Conservation (phyloP, 2,888 invertebrate species). For the Eupithecia vulgata region DNA sequence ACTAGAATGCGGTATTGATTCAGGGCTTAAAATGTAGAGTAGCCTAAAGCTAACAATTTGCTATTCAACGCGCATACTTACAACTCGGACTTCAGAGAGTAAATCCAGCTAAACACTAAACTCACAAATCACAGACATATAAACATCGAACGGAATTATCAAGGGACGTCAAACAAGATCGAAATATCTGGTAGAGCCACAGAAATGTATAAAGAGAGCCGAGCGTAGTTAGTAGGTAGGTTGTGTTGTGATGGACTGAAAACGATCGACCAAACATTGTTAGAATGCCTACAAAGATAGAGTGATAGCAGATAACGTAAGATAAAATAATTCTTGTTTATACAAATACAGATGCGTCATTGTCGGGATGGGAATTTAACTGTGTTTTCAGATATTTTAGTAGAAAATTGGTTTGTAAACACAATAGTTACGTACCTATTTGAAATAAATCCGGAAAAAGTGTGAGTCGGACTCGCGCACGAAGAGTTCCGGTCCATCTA, state of each 20-base stretch:
- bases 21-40: background rate
- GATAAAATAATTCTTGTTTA: conserved; percentile 38
- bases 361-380: conserved; percentile 7
- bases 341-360: conserved; percentile 20
- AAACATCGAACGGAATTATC: conserved; percentile 37
- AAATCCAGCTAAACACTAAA: conserved; percentile 16
- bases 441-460: too few relatives aligned
- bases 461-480: too few relatives aligned
- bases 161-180: background rate
- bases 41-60: background rate
- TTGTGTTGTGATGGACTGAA: conserved; percentile 16
- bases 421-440: too few relatives aligned
- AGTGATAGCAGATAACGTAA: conserved; percentile 43
- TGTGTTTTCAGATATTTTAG: background rate
- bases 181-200: background rate
- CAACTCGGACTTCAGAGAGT: conserved; percentile 18
- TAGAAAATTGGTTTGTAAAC: background rate
- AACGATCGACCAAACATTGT: conserved; percentile 33
- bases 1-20: background rate
- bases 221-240: conserved; percentile 18
- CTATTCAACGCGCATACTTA: conserved; percentile 20
- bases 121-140: conserved; percentile 34
- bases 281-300: conserved; percentile 30
- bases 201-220: background rate
- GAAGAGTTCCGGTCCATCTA: too few relatives aligned